Evolutionary conservation across 2,888 invertebrate species (phyloP), one percentile per base, ranked within the genome.

Genomic region (Ichneumoninae sp.): DNA sequence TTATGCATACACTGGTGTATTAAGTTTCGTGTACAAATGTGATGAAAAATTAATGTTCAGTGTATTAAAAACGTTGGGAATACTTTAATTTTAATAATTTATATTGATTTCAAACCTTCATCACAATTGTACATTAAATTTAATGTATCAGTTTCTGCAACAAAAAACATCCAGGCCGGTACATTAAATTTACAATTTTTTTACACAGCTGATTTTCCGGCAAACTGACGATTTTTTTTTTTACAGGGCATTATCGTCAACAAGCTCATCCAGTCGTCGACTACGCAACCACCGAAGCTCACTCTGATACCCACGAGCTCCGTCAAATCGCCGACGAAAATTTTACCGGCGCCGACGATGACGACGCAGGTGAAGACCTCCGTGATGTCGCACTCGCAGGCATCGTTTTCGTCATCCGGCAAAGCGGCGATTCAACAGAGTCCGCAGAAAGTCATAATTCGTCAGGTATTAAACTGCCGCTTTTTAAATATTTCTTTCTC

Each of bases 241-340:
- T 60, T 8, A n/a, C 89, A 93, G 93, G 93, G 94, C 69, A 94
- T 94, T 85, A 94, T 94, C 83, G 93, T 95, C 47, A 94, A 94
- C 87, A 95, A 95, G 90, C 91, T 95, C 77, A 92, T 93, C 10
- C 92, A 93, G 80, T 92, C 94, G 13, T 89, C 93, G 19, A 89
- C 90, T 16, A 87, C 90, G 66, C 93, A 93, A 85, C 86, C 92
- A 10, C 91, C 94, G 30, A 94, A 93, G 87, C 90, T 94, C 87
- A 92, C 94, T 47, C 89, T 94, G 89, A 94, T 95, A 85, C 94
- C 95, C 44, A 92, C 89, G 75, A 90, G 86, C 70, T 77, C 90
- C 13, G 90, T 96, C 8, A 96, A 97, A 93, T 96, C 97, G 16
- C 96, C 97, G 0, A 95, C 96, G 44, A 97, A 96, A 94, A 95